Evolutionary conservation across 2,888 invertebrate species (phyloP), one percentile per base, ranked within the genome.

Genomic region (Steinernema hermaphroditum): DNA sequence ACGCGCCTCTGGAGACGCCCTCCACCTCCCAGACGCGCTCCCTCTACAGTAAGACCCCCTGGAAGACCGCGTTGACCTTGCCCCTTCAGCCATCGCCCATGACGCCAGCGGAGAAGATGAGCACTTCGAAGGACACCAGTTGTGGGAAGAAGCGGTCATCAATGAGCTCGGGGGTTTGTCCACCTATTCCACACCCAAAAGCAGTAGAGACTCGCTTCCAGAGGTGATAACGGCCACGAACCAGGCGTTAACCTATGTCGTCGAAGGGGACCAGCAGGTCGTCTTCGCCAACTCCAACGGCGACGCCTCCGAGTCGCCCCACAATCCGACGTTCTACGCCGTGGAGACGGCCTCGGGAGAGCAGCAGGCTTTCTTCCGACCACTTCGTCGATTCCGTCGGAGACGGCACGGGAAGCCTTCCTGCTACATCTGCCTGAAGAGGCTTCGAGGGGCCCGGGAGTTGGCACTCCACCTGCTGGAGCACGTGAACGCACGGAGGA

Each of bases 71-170:
- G 27, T 19, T 54, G 24, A 6, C 49, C 6, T 6, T 22, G 6
- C 24, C 27, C 22, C 16, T 46, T 4, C 32, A 62, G 62, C 32
- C 9, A 32, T 62, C 16, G n/a, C 62, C 1, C 62, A 62, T 16
- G 16, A 29, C 19, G 6, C 62, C 1, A 34, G 32, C n/a, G 62
- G 62, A 14, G 32, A 54, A 4, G 54, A 24, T 22, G 54, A 62
- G 32, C 16, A 24, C 34, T 62, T 62, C 32, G 34, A 62, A 16
- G 32, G 34, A 1, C 32, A 62, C 16, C 62, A 62, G 16, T 6
- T 62, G 16, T 62, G 62, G 62, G 62, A 62, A 32, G 62, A 62
- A n/a, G 62, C 50, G 22, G 50, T n/a, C 22, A 19, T 50, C 50
- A 24, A 50, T 24, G 24, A 22, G 22, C n/a, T 50, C 50, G 50